Conservation (phyloP, 2,888 invertebrate species). For the Lamellibrachia columna region DNA sequence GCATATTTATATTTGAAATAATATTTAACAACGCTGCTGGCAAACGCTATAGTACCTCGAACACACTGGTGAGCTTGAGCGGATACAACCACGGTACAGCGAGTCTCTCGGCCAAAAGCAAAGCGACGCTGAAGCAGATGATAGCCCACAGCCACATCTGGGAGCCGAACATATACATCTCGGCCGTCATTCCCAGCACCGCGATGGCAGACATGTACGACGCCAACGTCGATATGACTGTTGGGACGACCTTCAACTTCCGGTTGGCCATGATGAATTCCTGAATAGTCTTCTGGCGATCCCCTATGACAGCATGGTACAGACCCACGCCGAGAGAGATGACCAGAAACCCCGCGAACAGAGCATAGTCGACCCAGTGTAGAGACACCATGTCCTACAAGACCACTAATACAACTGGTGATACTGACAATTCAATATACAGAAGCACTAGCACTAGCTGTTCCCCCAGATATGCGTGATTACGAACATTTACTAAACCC, state of each 20-base stretch:
- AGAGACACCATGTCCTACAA: not conserved
- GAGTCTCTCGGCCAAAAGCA: not conserved
- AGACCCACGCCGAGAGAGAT: not conserved
- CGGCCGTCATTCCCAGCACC: not conserved
- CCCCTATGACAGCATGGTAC: not conserved
- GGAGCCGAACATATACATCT: not conserved
- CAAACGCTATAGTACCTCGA: not conserved
- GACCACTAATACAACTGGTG: not conserved
- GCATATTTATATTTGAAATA: too few relatives aligned
- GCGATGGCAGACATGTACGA: not conserved
- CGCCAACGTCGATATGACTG: not conserved
- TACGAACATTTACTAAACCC: too few relatives aligned
- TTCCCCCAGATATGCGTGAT: too few relatives aligned
- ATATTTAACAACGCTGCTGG: not conserved
- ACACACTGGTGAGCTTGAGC: conserved; percentile 7
- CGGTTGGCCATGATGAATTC: not conserved
- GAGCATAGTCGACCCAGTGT: not conserved
- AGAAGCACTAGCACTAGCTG: too few relatives aligned
- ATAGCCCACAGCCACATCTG: not conserved
- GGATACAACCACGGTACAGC: conserved; percentile 17
- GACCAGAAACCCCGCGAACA: not conserved
- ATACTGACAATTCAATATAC: too few relatives aligned
- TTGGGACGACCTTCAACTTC: not conserved
- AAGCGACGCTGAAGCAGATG: not conserved
- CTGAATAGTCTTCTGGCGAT: not conserved